Base-by-base conservation (phyloP, 2,113 vertebrate species). In the Dendropsophus ebraccatus region DNA sequence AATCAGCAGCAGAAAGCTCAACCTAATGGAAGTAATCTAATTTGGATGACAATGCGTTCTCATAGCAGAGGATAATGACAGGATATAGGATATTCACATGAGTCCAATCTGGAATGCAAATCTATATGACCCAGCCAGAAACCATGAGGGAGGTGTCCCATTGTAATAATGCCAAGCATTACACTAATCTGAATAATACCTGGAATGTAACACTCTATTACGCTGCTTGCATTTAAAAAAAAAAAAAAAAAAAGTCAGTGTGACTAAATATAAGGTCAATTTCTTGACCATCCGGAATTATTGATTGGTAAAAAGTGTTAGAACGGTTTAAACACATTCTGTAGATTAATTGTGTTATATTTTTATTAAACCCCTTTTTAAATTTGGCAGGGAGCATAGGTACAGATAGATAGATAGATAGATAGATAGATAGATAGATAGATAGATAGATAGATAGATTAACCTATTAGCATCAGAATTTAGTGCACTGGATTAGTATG, bases 41-140 rank as follows among this genome's bases (percentile, higher is more conserved):
- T 79, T 79, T 79, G 76, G 52, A 79, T 58, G 52, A 79, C 52
- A 58, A 19, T 58, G 50, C 47, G 52, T 79, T 37, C 50, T 79
- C 32, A 28, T 56, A n/a, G 76, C 52, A 56, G 30, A 79, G 52
- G 19, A 35, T 58, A 58, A 54, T 79, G 19, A 58, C 76, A 58
- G 76, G 76, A 79, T 79, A 58, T 79, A 79, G 52, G 76, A 79
- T 79, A 30, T 79, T 58, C 76, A 58, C 76, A 79, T 79, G 76
- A 79, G 50, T 58, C 49, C 76, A 79, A 79, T 79, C 76, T 79
- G 49, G 76, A 58, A 79, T 35, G 50, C 25, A 79, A 58, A 54
- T 58, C 19, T 58, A 23, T 58, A 58, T 16, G 23, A 54, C 23
- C 1, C 52, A 79, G 76, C 76, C 76, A 79, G 32, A 79, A 79